Conservation (phyloP, 2,888 invertebrate genomes). For the Stratiomys singularior region DNA sequence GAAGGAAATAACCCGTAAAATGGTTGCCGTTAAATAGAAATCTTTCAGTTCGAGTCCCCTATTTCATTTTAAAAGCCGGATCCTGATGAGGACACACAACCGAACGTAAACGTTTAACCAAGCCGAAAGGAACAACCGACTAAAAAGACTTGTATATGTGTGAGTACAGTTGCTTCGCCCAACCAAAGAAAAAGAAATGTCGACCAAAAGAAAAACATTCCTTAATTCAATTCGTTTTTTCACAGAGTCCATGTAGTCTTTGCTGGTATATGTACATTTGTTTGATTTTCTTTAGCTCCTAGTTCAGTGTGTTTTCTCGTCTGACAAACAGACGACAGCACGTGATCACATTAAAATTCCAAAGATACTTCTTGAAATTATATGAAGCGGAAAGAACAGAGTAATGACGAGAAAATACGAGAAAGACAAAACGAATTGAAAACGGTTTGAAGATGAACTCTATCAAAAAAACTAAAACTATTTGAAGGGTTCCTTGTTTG, state of each 20-base stretch:
- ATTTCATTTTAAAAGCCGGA: neutral
- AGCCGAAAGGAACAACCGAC: neutral
- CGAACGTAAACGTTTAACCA: neutral
- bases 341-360: slow-evolving; percentile 46
- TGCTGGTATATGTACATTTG: neutral
- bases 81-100: neutral
- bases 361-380: slow-evolving; percentile 37
- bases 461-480: neutral
- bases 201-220: neutral
- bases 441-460: neutral
- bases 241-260: neutral
- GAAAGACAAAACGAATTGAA: neutral
- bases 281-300: neutral
- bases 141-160: neutral
- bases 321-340: slow-evolving; percentile 45
- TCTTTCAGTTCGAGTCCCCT: neutral
- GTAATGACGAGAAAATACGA: slow-evolving; percentile 13
- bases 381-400: slow-evolving; percentile 42
- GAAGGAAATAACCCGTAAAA: slow-evolving; percentile 44
- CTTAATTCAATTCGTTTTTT: neutral
- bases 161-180: neutral
- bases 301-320: slow-evolving; percentile 1
- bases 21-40: slow-evolving; percentile 34
- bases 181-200: neutral
- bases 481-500: slow-evolving; percentile 3